A percentile compares a stretch with the other conserved stretches of the same genome.
phyloP scores from a whole-genome alignment of 2,797 vertebrate species.

The Rhyacichthys aspro region DNA sequence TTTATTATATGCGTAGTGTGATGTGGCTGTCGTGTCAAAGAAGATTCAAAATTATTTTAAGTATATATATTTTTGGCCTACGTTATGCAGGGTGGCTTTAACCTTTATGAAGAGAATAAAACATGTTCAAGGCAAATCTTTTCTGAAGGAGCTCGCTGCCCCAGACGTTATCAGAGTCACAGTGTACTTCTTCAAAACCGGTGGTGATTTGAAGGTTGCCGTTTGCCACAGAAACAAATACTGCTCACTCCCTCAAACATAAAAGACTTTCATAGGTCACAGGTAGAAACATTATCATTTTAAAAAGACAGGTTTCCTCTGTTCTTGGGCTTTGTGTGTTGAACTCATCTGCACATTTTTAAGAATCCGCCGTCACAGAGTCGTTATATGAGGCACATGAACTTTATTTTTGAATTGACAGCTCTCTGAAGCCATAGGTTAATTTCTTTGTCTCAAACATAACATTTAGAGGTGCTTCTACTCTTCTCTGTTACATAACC shows the following conservation, averaged over 20 bases:
- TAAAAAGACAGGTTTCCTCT: background rate
- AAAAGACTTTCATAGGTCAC: background rate
- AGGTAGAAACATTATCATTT: background rate
- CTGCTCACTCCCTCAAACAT: background rate
- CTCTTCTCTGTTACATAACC: background rate
- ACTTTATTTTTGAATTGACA: background rate
- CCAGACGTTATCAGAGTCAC: background rate
- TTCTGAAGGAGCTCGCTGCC: background rate
- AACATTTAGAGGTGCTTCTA: too few relatives aligned
- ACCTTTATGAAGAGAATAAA: background rate
- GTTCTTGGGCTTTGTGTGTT: background rate
- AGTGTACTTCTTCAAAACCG: constrained; percentile 1
- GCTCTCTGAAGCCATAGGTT: background rate
- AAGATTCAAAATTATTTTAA: too few relatives aligned
- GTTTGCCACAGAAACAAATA: background rate
- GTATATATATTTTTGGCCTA: too few relatives aligned
- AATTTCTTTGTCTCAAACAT: background rate
- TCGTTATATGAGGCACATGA: too few relatives aligned
- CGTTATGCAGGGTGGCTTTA: too few relatives aligned
- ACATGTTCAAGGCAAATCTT: too few relatives aligned
- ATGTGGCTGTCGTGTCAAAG: too few relatives aligned
- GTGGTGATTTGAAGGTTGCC: background rate
- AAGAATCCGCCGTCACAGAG: too few relatives aligned
- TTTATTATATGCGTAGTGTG: too few relatives aligned
- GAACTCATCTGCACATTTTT: too few relatives aligned